These are phyloP conservation scores for Meghimatium bilineatum DNA, from an alignment of 2,888 invertebrate genomes.

Conservation along the genomic window DNA sequence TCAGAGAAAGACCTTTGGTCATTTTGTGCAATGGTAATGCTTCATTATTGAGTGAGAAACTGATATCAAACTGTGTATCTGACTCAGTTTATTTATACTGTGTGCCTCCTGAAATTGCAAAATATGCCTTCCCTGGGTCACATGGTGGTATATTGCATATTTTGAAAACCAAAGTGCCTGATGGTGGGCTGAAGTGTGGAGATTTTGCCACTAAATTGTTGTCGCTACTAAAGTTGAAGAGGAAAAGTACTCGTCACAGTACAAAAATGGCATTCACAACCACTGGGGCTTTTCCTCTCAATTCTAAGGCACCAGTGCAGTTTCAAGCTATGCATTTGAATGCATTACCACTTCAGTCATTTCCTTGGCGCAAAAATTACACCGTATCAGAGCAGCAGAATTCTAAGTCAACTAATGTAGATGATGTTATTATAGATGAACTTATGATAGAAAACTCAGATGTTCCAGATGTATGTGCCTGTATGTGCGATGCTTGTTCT, in stretches of 20 bases:
- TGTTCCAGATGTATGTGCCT: neutral
- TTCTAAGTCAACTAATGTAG: neutral
- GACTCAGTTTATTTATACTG: conserved; percentile 16
- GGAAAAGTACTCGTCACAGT: neutral
- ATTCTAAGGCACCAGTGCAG: conserved; percentile 23
- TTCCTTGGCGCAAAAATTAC: neutral
- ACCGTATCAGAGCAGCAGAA: neutral
- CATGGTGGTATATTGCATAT: conserved; percentile 33
- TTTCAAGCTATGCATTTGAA: conserved; percentile 3
- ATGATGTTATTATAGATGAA: neutral
- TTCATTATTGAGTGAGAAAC: conserved; percentile 13
- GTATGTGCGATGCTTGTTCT: too few species aligned
- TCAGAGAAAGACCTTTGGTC: conserved; percentile 22
- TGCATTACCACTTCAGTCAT: neutral
- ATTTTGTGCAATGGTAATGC: conserved; percentile 29
- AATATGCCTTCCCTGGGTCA: conserved; percentile 36
- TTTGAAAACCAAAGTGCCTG: neutral
- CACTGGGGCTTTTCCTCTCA: conserved; percentile 37
- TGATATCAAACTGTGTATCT: conserved; percentile 7
- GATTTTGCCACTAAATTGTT: neutral
- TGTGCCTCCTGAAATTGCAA: conserved; percentile 26
- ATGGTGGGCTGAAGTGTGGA: neutral
- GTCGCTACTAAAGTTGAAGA: neutral
- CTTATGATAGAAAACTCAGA: neutral
- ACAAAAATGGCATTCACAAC: conserved; percentile 4